Percentiles rank a stretch among this genome's conserved stretches.
These are phyloP conservation scores for Melinaea menophilus DNA, from an alignment of 2,888 invertebrate species.

Conservation along the genomic window DNA sequence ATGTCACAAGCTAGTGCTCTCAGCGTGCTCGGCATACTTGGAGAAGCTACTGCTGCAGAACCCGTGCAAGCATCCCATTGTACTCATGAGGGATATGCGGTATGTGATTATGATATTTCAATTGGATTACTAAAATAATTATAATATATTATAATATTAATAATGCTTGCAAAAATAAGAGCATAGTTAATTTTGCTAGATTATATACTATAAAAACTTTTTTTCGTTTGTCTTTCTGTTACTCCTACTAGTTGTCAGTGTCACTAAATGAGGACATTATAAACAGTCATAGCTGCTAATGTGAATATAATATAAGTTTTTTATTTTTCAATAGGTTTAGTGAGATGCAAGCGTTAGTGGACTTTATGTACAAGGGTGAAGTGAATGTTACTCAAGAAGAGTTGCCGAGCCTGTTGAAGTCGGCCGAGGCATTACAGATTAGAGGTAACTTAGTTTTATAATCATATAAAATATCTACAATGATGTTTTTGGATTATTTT, in stretches of 20 bases:
- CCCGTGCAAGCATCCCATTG: constrained; percentile 91
- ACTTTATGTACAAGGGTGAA: constrained; percentile 94
- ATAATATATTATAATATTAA: too few species aligned
- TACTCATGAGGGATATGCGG: constrained; percentile 90
- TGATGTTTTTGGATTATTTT: too few species aligned
- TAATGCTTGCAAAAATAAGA: too few species aligned
- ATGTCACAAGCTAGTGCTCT: constrained; percentile 91
- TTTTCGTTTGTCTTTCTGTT: too few species aligned
- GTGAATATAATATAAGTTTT: not conserved
- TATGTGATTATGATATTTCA: constrained; percentile 39
- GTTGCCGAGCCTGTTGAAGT: constrained; percentile 86
- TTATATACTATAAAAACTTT: too few species aligned
- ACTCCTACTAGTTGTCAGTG: too few species aligned
- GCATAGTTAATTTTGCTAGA: too few species aligned
- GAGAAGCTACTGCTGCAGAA: constrained; percentile 88
- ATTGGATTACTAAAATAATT: not conserved
- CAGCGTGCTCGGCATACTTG: constrained; percentile 91
- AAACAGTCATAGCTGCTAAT: not conserved
- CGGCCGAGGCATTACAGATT: constrained; percentile 90
- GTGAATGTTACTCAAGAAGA: constrained; percentile 92
- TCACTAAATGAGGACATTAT: not conserved
- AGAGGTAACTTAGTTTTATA: constrained; percentile 70
- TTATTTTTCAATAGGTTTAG: constrained; percentile 75
- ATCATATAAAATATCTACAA: too few species aligned
- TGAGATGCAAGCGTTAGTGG: constrained; percentile 91